Evolutionary conservation across 2,888 invertebrate genomes (phyloP).

Genomic region (Carterocephalus palaemon): DNA sequence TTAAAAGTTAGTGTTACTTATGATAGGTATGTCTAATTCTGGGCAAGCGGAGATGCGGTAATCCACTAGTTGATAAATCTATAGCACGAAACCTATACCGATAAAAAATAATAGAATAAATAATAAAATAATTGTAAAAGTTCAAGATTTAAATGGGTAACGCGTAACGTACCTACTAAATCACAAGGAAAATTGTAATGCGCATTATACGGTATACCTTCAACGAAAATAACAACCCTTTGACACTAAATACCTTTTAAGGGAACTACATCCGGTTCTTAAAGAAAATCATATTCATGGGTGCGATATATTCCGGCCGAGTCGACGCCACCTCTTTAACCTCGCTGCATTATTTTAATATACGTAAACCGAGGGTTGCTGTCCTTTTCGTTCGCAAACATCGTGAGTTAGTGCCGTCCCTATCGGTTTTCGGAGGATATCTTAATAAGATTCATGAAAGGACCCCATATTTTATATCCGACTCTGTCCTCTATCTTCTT

Average conservation of each 20-base stretch:
- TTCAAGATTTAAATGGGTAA: too few species aligned
- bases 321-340: conserved; percentile 72
- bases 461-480: conserved; percentile 89
- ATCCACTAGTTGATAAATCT: too few species aligned
- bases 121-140: too few species aligned
- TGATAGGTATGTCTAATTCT: too few species aligned
- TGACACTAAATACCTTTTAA: conserved; percentile 59
- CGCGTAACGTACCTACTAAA: too few species aligned
- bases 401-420: conserved; percentile 45
- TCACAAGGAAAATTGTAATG: conserved; percentile 18
- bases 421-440: conserved; percentile 82
- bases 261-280: conserved; percentile 66
- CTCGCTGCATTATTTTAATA: conserved; percentile 75
- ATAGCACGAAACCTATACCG: too few species aligned
- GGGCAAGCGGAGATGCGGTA: too few species aligned
- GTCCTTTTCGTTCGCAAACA: conserved; percentile 39
- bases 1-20: too few species aligned
- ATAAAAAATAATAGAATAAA: too few species aligned
- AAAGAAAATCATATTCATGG: conserved; percentile 78
- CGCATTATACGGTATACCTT: conserved; percentile 11
- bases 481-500: conserved; percentile 80
- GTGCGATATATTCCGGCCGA: conserved; percentile 66
- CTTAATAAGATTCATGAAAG: conserved; percentile 92
- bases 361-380: conserved; percentile 62
- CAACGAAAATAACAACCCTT: conserved; percentile 38